Base-by-base conservation (phyloP, 2,888 invertebrate genomes). In the Athripsodes cinereus region DNA sequence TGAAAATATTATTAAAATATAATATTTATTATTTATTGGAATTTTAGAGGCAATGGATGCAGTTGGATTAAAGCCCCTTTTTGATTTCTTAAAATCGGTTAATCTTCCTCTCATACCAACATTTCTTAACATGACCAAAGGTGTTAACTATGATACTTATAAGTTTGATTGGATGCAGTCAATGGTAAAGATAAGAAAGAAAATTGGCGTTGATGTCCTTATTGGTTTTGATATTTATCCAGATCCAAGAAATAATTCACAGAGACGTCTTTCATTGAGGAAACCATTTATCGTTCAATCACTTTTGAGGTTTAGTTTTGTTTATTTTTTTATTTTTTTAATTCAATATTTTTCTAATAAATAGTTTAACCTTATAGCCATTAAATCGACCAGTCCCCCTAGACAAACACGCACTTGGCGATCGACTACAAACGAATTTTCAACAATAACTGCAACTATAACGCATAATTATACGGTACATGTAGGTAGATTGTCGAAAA, bases 201-300 rank as follows among this genome's bases (percentile, higher is more conserved):
- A 80, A 16, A 70, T 89, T 1, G 84, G 83, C 16, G 81, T 85
- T 76, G 90, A 91, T 66, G 72, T 88, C 0, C 78, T 92, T 8
- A 82, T 92, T 60, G 90, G 90, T 0, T 84, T 90, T 59, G 84
- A 83, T 64, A 81, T 91, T 34, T 83, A 83, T 65, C 81, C 86
- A 0, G 88, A 90, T 73, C 86, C 88, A 0, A 80, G 76, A 57
- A 89, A 92, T 67, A 83, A 85, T 5, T 81, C 84, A 0, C 69
- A 81, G 1, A 88, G 87, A 68, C 78, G 85, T 57, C 78, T 92
- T 55, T 81, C 84, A 1, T 73, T 92, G 68, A 89, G 90, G 35
- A 80, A 83, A 1, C 87, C 88, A 0, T 83, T 83, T 65, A 77
- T 80, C 2, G 79, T 77, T 2, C 85, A 85, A 65, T 86, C 87